A percentile compares a stretch with the other conserved stretches of the same genome.
phyloP scores from a whole-genome alignment of 2,888 invertebrate genomes.

The Dromius quadrimaculatus region DNA sequence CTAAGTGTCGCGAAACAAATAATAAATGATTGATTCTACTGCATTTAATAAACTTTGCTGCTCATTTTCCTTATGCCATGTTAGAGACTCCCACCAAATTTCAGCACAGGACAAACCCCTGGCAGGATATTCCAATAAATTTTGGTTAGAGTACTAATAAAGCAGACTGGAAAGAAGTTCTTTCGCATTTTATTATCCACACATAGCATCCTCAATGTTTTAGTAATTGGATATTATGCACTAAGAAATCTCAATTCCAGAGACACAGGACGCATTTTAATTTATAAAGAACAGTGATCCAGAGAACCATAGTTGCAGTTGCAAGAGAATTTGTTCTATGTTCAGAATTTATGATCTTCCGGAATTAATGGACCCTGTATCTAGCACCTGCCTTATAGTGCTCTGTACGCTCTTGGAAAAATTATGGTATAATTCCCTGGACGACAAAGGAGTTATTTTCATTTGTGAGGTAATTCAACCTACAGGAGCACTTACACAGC shows the following conservation, averaged over 20 bases:
- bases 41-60: too few species aligned
- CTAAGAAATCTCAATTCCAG: not conserved
- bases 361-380: constrained; percentile 38
- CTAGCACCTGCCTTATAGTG: constrained; percentile 28
- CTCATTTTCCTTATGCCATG: too few species aligned
- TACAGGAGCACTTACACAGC: not conserved
- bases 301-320: constrained; percentile 19
- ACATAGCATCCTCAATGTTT: too few species aligned
- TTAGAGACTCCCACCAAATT: too few species aligned
- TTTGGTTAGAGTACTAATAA: too few species aligned
- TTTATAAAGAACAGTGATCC: constrained; percentile 28
- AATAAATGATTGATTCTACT: too few species aligned
- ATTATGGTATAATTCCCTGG: constrained; percentile 31
- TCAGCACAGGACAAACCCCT: too few species aligned
- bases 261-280: constrained; percentile 21
- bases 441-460: constrained; percentile 37
- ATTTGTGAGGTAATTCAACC: constrained; percentile 33
- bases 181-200: too few species aligned
- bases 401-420: constrained; percentile 32
- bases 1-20: too few species aligned
- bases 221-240: constrained; percentile 22
- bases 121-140: too few species aligned
- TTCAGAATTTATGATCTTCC: constrained; percentile 28
- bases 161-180: too few species aligned
- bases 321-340: constrained; percentile 32